phyloP scores from a whole-genome alignment of 1,140 invertebrate genomes.

The Oreohelix idahoensis region DNA sequence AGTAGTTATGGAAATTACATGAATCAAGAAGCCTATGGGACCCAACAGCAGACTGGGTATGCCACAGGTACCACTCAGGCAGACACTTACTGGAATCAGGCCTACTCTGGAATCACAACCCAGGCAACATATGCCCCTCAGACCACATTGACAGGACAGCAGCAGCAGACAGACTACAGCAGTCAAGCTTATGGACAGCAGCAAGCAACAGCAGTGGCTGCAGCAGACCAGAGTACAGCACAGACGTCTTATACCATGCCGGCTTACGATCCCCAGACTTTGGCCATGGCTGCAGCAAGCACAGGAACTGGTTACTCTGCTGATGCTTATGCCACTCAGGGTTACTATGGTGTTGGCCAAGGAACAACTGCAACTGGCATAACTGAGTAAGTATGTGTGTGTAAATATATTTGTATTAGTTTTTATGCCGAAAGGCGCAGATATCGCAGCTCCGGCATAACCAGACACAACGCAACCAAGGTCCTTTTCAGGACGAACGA shows the following conservation, averaged over 20 bases:
- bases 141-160: background rate
- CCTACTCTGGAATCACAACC: background rate
- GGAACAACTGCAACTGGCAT: background rate
- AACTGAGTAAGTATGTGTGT: slow-evolving; percentile 26
- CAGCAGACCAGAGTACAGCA: background rate
- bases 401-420: too few species aligned
- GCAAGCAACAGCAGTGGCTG: background rate
- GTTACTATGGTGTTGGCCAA: background rate
- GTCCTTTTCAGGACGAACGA: too few species aligned
- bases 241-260: background rate
- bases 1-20: background rate
- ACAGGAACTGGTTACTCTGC: slow-evolving; percentile 21
- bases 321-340: slow-evolving; percentile 24
- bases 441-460: too few species aligned
- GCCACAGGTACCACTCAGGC: background rate
- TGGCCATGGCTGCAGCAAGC: background rate
- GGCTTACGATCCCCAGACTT: background rate
- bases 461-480: too few species aligned
- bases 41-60: slow-evolving; percentile 9
- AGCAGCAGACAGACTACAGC: slow-evolving; percentile 14
- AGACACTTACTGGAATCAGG: slow-evolving; percentile 18
- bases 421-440: too few species aligned
- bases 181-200: slow-evolving; percentile 7
- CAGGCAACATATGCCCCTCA: background rate
- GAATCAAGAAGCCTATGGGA: background rate